Base-by-base conservation (phyloP, 2,797 vertebrate genomes). In the Poliocrania exsul region DNA sequence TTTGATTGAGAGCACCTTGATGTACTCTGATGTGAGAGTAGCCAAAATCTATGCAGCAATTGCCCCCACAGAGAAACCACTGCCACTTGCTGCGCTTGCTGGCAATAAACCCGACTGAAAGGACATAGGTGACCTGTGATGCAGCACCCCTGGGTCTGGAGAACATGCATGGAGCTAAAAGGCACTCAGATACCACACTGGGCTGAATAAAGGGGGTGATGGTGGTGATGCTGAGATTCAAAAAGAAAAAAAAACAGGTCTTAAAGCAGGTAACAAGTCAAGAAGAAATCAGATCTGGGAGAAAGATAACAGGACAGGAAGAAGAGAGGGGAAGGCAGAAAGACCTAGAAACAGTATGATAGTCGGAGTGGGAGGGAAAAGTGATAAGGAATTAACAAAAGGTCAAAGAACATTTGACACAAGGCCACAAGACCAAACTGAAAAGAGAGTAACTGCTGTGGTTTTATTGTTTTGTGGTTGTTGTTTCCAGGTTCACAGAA, bases 101-200 rank as follows among this genome's bases (percentile, higher is more conserved):
- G 65, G 71, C 50, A 90, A 60, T 23, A 88, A 81, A 64, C 15
- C 14, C 37, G n/a, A 47, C 6, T 60, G 37, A 79, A 92, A 31
- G 38, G 72, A 21, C 0, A 0, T 3, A 35, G 31, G 38, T 16
- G 18, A 53, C 16, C 25, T 3, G 6, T 16, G 24, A 47, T 8
- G 23, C 10, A 62, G 28, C 40, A 58, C 1, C 21, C 33, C 37
- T 33, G 26, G 23, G 29, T 23, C 38, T 47, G 38, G 29, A 78
- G 46, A 91, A 54, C 7, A 46, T 0, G 2, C 0, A 0, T 0
- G 6, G n/a, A 69, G 23, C 14, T 40, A 20, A 72, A 90, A 61
- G 21, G 24, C 28, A 47, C 70, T 62, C 40, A 69, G 58, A 40
- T 5, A 23, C 28, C 31, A 14, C 33, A 15, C 13, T n/a, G 40